Base-by-base conservation (phyloP, 2,113 vertebrate species). In the Cinclus cinclus region DNA sequence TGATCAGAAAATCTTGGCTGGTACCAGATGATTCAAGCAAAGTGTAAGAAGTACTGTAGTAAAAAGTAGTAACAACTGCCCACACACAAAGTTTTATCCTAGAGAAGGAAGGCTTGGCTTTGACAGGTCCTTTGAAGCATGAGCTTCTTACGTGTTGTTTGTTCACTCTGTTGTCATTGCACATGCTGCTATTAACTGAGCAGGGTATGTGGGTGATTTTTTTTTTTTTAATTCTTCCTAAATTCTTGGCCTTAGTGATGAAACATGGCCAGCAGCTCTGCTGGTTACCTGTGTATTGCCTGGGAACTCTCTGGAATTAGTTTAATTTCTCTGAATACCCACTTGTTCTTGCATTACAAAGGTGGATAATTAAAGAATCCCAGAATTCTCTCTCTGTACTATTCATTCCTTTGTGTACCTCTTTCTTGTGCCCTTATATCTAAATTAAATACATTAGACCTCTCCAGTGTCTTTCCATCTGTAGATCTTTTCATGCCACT, bases 301-400 rank as follows among this genome's bases (percentile, higher is more conserved):
- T 94, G 63, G 75, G 79, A 95, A 55, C 50, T 80, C 73, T 52
- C 22, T 83, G 80, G 80, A 83, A 73, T 77, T 77, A 53, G 46
- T 92, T 95, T 95, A 10, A 63, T 90, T 95, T 87, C 81, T 82
- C 82, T 96, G 87, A 95, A 94, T 95, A 85, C 84, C 58, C 74
- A 73, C 70, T 95, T 94, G 78, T 95, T 95, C 89, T 96, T 95
- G 35, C 71, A 59, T 86, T 91, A 90, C 65, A 95, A 93, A 84
- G 35, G 50, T 63, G 63, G 55, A 65, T 96, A 91, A 90, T 95
- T 94, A 93, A 95, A 94, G 82, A 87, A 90, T 92, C 71, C 50
- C 0, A 0, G 62, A 87, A 62, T 87, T 85, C 46, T 85, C 83
- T 73, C 41, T 84, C 82, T 67, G 27, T 63, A 28, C 75, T 94